These are phyloP conservation scores for Daboia siamensis DNA, from an alignment of 2,113 vertebrate species.

Conservation along the genomic window DNA sequence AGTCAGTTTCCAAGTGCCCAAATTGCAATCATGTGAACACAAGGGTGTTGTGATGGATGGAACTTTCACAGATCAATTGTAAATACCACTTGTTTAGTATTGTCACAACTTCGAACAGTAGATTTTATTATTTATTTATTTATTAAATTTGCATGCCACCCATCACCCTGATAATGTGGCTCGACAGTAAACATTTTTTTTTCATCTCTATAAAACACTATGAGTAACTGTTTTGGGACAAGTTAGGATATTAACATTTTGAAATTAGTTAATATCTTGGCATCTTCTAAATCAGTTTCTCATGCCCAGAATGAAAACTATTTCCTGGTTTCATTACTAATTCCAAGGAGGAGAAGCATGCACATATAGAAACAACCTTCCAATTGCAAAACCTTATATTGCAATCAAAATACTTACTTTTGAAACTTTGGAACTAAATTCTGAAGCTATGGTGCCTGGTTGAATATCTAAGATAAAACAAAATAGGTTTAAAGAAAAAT, in stretches of 20 bases:
- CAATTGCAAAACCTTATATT: background rate
- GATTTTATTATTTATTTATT: too few species aligned
- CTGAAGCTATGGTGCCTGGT: slow-evolving; percentile 43
- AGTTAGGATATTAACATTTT: background rate
- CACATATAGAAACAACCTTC: background rate
- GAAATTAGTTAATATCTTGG: background rate
- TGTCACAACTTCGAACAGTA: background rate
- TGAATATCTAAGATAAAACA: slow-evolving; percentile 55
- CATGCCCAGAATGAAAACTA: background rate
- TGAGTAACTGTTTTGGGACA: background rate
- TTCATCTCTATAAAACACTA: background rate
- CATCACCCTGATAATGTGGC: too few species aligned
- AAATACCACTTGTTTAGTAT: background rate
- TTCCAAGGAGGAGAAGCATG: background rate
- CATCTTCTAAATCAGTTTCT: background rate
- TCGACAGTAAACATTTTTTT: background rate
- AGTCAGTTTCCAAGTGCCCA: background rate
- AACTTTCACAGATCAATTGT: background rate
- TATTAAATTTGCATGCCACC: too few species aligned
- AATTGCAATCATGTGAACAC: background rate
- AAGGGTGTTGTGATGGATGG: background rate
- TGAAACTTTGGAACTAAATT: slow-evolving; percentile 47
- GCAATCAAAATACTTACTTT: slow-evolving; percentile 64
- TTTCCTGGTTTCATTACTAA: background rate
- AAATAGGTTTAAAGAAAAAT: slow-evolving; percentile 10